Evolutionary conservation across 2,888 invertebrate species (phyloP), one percentile per base, ranked within the genome.

Genomic region (Marronus borbonicus): DNA sequence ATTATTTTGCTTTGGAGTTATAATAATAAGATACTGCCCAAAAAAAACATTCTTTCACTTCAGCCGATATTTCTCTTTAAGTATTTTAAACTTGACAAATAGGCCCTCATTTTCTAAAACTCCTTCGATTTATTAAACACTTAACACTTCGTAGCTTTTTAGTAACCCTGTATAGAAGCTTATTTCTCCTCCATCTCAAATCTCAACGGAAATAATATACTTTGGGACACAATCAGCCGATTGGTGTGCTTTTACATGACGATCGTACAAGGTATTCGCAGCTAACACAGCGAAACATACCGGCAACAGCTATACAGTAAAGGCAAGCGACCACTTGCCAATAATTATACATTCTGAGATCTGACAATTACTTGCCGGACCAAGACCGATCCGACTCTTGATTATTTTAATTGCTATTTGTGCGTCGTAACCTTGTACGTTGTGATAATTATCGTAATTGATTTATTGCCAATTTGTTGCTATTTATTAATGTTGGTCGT

Each of bases 381-480:
- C 80, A 81, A 78, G 79, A 82, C 83, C 85, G 86, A 88, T 87
- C 86, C 85, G 85, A 85, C 86, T 84, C 85, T 87, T 86, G 87
- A 87, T 87, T 87, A 87, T 87, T 88, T 87, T 88, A 88, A 89
- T 88, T 88, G 88, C 87, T 86, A 84, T 87, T 88, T 86, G 87
- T 88, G 85, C 86, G 80, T 85, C 85, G 86, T 86, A 87, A 87
- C 88, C 87, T 88, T 88, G 87, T 84, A 85, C 85, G 44, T 60
- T 87, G 88, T 86, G 88, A 88, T 88, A 88, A 88, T 88, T 87
- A 88, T 88, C 87, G 86, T 88, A 87, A 88, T 88, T 88, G 88
- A 88, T 89, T 88, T 88, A 88, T 87, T 86, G 86, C 87, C 88
- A 87, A 87, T 88, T 88, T 87, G 78, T 84, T 79, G 68, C 79